A percentile compares a stretch with the other conserved stretches of the same genome.
Evolutionary conservation across 2,797 vertebrate genomes (phyloP).

Genomic region (Neoniphon sammara): DNA sequence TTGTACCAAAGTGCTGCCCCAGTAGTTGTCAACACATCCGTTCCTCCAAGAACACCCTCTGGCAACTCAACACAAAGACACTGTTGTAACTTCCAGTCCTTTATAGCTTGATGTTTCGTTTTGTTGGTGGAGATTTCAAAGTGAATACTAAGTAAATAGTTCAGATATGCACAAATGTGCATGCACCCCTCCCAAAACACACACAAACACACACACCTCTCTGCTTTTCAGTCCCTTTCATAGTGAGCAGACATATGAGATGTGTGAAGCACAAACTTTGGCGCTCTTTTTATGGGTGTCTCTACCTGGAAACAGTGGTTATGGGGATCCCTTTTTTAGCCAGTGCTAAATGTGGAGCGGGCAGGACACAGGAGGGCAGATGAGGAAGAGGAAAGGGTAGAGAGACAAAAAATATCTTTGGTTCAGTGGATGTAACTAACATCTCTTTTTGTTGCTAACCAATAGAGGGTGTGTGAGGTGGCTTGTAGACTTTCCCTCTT

Average conservation of each 20-base stretch:
- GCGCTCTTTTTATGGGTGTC: slow-evolving; percentile 73
- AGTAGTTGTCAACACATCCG: slow-evolving; percentile 72
- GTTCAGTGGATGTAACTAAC: slow-evolving; percentile 76
- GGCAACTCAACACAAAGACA: slow-evolving; percentile 69
- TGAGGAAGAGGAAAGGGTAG: slow-evolving; percentile 59
- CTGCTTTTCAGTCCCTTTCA: slow-evolving; percentile 61
- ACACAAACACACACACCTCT: slow-evolving; percentile 31
- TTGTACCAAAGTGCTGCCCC: slow-evolving; percentile 87
- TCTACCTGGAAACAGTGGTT: slow-evolving; percentile 62
- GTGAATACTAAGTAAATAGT: slow-evolving; percentile 38
- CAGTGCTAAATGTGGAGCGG: slow-evolving; percentile 31
- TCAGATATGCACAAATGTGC: slow-evolving; percentile 59
- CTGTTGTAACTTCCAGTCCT: slow-evolving; percentile 61
- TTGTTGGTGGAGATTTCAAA: slow-evolving; percentile 63
- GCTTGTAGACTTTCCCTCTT: slow-evolving; percentile 77
- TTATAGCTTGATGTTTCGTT: slow-evolving; percentile 59
- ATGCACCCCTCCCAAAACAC: slow-evolving; percentile 19
- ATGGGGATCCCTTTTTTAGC: slow-evolving; percentile 65
- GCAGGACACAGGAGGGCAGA: slow-evolving; percentile 62
- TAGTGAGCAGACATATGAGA: slow-evolving; percentile 62
- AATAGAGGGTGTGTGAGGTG: slow-evolving; percentile 78
- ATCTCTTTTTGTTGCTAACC: slow-evolving; percentile 76
- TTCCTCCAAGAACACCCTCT: slow-evolving; percentile 73
- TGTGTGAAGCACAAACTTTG: slow-evolving; percentile 80
- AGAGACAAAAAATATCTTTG: slow-evolving; percentile 65